These are phyloP conservation scores for Tapera naevia DNA, from an alignment of 2,797 vertebrate species.

Conservation along the genomic window DNA sequence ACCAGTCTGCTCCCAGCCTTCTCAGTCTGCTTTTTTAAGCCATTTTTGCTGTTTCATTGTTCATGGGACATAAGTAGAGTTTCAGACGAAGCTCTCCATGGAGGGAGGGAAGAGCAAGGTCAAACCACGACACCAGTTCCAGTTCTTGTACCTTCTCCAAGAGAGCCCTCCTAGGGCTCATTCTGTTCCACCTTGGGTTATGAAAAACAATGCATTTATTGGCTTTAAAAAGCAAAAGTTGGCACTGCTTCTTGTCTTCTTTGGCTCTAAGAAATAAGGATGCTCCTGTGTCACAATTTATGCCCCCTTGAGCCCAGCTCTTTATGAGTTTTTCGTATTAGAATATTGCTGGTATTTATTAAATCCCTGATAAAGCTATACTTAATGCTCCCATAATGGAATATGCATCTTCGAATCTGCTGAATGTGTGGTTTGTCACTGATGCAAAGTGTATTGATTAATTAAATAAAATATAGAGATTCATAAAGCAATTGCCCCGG, in stretches of 20 bases:
- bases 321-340: background rate
- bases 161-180: background rate
- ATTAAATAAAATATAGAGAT: conserved; percentile 64
- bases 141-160: background rate
- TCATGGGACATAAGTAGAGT: background rate
- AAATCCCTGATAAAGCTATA: conserved; percentile 37
- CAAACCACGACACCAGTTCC: background rate
- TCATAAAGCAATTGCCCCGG: conserved; percentile 41
- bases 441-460: conserved; percentile 54
- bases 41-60: background rate
- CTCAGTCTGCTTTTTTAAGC: background rate
- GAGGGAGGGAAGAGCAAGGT: background rate
- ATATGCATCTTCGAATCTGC: conserved; percentile 31
- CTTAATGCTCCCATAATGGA: conserved; percentile 29
- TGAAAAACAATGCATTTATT: background rate
- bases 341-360: conserved; percentile 54
- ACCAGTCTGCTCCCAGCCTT: background rate
- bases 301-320: background rate
- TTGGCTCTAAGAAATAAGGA: background rate
- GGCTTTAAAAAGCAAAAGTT: background rate
- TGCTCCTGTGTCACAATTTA: background rate
- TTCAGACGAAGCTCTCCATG: background rate
- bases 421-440: conserved; percentile 27
- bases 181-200: background rate
- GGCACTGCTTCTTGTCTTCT: background rate